Percentiles rank a stretch among this genome's conserved stretches.
Conservation (phyloP, 2,113 vertebrate genomes). For the Morone saxatilis region DNA sequence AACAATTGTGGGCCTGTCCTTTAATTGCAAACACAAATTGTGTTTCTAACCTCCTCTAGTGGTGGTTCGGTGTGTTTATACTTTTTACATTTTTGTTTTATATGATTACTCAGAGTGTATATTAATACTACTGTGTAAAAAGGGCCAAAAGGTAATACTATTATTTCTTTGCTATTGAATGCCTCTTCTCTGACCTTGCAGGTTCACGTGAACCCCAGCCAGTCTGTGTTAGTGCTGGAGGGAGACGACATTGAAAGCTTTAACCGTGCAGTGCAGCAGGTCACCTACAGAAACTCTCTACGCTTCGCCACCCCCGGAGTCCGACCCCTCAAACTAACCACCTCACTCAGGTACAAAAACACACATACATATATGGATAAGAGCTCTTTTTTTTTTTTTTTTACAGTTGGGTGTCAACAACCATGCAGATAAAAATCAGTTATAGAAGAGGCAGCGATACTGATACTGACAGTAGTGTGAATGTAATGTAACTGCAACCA, state of each 20-base stretch:
- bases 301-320: slow-evolving; percentile 97
- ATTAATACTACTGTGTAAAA: not conserved
- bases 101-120: no score
- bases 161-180: not conserved
- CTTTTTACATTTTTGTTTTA: not conserved
- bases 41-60: slow-evolving; percentile 23
- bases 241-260: slow-evolving; percentile 98
- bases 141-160: not conserved
- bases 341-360: slow-evolving; percentile 84
- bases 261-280: slow-evolving; percentile 97
- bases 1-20: not conserved
- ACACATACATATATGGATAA: not conserved
- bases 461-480: not conserved
- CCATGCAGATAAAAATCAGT: slow-evolving; percentile 1
- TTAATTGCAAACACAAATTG: not conserved
- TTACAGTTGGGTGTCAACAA: not conserved
- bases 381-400: not conserved
- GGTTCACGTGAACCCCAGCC: slow-evolving; percentile 98
- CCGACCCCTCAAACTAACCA: slow-evolving; percentile 94
- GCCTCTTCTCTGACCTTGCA: slow-evolving; percentile 66
- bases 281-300: slow-evolving; percentile 97
- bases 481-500: not conserved
- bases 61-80: not conserved
- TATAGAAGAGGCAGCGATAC: not conserved
- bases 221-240: slow-evolving; percentile 95